Evolutionary conservation across 2,113 vertebrate genomes (phyloP).

Genomic region (Cynopterus brachyotis): DNA sequence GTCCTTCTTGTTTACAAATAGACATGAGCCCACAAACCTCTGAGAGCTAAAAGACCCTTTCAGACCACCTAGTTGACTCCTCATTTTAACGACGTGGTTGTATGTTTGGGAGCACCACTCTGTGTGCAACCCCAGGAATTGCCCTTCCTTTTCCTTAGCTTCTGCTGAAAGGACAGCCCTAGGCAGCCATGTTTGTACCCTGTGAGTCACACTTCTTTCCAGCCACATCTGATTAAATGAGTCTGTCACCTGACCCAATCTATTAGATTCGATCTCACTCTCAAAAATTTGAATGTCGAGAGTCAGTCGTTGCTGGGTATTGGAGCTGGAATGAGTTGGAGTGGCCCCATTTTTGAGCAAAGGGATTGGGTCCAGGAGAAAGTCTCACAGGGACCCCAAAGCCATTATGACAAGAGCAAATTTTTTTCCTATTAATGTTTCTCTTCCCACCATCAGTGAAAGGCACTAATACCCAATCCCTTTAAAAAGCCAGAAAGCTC

Average conservation of each 20-base stretch:
- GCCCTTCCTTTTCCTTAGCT: not conserved
- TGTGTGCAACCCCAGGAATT: not conserved
- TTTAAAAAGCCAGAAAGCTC: not conserved
- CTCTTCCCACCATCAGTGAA: not conserved
- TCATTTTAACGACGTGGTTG: not conserved
- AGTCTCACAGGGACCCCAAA: not conserved
- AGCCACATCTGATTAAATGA: not conserved
- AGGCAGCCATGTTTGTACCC: not conserved
- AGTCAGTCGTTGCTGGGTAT: not conserved
- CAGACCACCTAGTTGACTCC: not conserved
- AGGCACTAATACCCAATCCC: not conserved
- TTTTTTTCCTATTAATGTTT: not conserved
- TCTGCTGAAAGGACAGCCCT: not conserved
- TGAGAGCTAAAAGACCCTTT: not conserved
- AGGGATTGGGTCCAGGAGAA: not conserved
- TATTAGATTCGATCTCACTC: not conserved
- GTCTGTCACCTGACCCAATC: not conserved
- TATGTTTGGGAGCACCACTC: not conserved
- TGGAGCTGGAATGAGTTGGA: not conserved
- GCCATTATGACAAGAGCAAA: not conserved
- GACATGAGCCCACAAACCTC: not conserved
- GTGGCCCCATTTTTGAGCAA: not conserved
- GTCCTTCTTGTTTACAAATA: not conserved
- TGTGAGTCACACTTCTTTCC: not conserved
- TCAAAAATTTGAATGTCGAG: not conserved